Conservation (phyloP, 2,113 vertebrate species). For the Oreocharis arfaki region DNA sequence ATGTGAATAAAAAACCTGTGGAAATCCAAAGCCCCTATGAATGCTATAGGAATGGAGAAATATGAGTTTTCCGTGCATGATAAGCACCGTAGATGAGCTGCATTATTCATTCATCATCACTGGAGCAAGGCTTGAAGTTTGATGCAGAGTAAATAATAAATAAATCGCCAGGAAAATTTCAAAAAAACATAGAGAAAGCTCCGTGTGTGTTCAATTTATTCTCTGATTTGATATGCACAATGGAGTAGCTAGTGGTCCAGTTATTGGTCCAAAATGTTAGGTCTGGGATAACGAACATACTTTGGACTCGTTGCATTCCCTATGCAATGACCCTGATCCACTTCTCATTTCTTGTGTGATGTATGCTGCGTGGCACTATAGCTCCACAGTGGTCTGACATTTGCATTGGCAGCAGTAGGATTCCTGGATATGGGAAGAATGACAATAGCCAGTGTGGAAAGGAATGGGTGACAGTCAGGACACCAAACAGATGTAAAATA, state of each 20-base stretch:
- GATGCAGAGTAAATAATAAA: neutral
- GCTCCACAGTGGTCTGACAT: constrained; percentile 70
- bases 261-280: neutral
- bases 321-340: constrained; percentile 57
- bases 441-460: constrained; percentile 76
- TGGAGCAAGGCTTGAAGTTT: neutral
- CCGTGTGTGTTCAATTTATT: neutral
- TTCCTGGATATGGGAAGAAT: constrained; percentile 71
- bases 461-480: constrained; percentile 71
- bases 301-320: constrained; percentile 64
- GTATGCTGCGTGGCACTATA: constrained; percentile 52
- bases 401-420: constrained; percentile 53
- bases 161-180: neutral
- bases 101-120: neutral
- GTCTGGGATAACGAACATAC: constrained; percentile 60
- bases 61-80: neutral
- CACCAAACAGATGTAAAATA: constrained; percentile 84
- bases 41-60: neutral
- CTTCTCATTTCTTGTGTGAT: constrained; percentile 62
- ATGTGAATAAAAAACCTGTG: neutral
- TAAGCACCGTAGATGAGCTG: neutral
- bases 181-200: neutral
- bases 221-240: neutral
- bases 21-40: neutral
- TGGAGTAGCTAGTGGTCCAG: neutral